Conservation (phyloP, 2,113 vertebrate species). For the Carassius auratus region DNA sequence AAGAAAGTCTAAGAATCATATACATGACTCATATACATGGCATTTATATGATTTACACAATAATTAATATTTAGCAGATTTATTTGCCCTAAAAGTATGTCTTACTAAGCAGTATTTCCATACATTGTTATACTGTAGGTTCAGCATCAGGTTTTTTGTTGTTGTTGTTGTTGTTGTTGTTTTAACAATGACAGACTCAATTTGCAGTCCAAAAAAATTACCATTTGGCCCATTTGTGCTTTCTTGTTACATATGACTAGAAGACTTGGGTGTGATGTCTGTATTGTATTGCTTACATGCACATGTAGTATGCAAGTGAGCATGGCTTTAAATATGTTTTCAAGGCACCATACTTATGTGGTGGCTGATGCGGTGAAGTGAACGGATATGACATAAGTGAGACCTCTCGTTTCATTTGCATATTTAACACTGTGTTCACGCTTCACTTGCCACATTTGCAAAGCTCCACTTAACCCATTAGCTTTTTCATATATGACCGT, state of each 20-base stretch:
- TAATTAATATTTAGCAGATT: background rate
- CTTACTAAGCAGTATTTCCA: background rate
- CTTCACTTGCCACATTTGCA: constrained; percentile 73
- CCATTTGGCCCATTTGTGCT: background rate
- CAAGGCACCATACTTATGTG: background rate
- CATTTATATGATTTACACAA: background rate
- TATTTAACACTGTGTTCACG: constrained; percentile 70
- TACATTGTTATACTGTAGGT: background rate
- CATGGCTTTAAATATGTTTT: background rate
- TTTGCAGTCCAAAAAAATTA: background rate
- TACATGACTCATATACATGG: background rate
- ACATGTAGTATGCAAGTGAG: background rate
- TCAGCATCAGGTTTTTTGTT: background rate
- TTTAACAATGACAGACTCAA: background rate
- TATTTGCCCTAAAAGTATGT: background rate
- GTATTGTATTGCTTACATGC: background rate
- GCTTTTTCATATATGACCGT: constrained; percentile 59
- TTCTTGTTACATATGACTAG: background rate
- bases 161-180: too few relatives aligned
- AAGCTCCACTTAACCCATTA: constrained; percentile 74
- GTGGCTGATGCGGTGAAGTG: constrained; percentile 43
- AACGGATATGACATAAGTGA: constrained; percentile 55
- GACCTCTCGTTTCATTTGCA: constrained; percentile 63
- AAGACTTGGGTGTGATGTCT: background rate
- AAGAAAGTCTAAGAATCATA: background rate